Conservation (phyloP, 2,797 vertebrate genomes). For the Holocentrus rufus region DNA sequence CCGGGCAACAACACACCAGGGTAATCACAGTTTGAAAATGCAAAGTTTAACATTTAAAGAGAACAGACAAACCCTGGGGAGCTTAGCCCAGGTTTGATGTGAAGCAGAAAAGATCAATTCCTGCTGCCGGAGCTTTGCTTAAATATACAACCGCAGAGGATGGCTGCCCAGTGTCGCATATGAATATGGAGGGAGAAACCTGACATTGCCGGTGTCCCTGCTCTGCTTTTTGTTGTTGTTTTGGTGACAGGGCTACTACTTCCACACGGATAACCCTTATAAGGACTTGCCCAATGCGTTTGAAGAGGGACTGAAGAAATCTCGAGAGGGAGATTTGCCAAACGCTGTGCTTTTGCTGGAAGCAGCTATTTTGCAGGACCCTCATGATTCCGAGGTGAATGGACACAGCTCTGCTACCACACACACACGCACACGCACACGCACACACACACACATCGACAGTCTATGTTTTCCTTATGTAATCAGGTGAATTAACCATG, state of each 20-base stretch:
- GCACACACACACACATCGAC: neutral
- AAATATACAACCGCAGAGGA: slow-evolving; percentile 53
- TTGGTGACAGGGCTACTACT: slow-evolving; percentile 93
- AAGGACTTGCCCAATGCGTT: slow-evolving; percentile 96
- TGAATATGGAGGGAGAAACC: slow-evolving; percentile 48
- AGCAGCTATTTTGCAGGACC: slow-evolving; percentile 94
- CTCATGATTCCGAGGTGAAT: slow-evolving; percentile 94
- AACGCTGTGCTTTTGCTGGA: slow-evolving; percentile 95
- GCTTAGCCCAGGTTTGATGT: slow-evolving; percentile 62
- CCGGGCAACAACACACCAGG: slow-evolving; percentile 57
- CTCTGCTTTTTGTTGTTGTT: slow-evolving; percentile 20
- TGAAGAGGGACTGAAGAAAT: slow-evolving; percentile 93
- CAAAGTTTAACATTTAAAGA: slow-evolving; percentile 79
- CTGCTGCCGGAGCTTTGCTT: slow-evolving; percentile 53
- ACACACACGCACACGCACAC: slow-evolving; percentile 13
- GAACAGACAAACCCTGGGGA: slow-evolving; percentile 59
- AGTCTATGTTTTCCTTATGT: neutral
- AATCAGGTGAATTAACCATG: neutral
- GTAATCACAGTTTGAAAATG: slow-evolving; percentile 71
- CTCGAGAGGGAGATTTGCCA: slow-evolving; percentile 93
- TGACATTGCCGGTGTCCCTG: slow-evolving; percentile 62
- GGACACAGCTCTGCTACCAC: slow-evolving; percentile 13
- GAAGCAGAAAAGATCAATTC: slow-evolving; percentile 69
- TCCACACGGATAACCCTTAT: slow-evolving; percentile 98
- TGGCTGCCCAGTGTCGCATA: slow-evolving; percentile 42